A percentile compares a stretch with the other conserved stretches of the same genome.
Evolutionary conservation across 2,113 vertebrate species (phyloP).

Genomic region (Ceratotherium simum): DNA sequence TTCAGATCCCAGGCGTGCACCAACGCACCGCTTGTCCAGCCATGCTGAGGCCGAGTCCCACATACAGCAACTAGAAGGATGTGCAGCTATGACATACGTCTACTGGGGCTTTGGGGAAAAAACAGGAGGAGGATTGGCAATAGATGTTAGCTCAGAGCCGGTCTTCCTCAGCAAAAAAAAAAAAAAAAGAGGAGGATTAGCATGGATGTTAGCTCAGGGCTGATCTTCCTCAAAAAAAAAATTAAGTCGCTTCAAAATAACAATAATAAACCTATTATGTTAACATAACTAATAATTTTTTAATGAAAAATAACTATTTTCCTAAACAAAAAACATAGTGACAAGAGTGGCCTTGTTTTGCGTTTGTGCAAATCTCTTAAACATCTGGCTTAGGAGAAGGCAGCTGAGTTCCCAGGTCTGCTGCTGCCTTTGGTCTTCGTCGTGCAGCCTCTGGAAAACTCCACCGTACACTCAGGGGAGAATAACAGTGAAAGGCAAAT

Average conservation of each 20-base stretch:
- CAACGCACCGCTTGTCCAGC: too few species aligned
- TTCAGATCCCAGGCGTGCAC: too few species aligned
- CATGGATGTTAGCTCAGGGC: too few species aligned
- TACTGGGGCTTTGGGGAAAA: too few species aligned
- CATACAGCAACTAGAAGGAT: too few species aligned
- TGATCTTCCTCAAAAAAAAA: neutral
- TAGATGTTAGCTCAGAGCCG: too few species aligned
- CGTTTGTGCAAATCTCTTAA: neutral
- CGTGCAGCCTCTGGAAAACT: neutral
- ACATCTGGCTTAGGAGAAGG: neutral
- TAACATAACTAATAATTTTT: neutral
- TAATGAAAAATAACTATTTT: neutral
- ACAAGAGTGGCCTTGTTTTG: neutral
- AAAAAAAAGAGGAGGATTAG: too few species aligned
- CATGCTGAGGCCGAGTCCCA: too few species aligned
- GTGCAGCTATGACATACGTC: too few species aligned
- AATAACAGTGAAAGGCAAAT: neutral
- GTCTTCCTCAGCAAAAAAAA: too few species aligned
- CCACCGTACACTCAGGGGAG: neutral
- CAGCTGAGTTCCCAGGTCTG: neutral
- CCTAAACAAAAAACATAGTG: neutral
- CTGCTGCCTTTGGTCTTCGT: neutral
- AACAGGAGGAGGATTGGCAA: too few species aligned
- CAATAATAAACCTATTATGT: neutral
- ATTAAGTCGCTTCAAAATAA: neutral